Evolutionary conservation across 1,140 invertebrate genomes (phyloP), one percentile per base, ranked within the genome.

Genomic region (Drosophila pachea): DNA sequence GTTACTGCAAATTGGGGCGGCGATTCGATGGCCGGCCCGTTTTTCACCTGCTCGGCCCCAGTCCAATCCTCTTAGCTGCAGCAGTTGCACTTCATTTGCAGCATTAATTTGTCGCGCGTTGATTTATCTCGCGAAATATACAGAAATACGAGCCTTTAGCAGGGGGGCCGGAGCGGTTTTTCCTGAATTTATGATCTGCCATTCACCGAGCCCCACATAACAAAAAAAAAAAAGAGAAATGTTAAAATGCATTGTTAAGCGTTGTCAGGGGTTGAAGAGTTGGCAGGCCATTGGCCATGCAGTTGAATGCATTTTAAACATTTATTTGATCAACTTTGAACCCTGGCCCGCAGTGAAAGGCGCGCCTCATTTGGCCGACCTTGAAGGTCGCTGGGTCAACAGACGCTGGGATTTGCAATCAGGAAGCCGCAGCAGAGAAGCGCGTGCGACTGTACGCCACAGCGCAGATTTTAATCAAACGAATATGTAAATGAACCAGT

Each of bases 1-100:
- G 81, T 86, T 86, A 86, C 81, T 86, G 81, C 81, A 86, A 77
- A 86, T 86, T 86, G 81, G 76, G 66, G 70, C 66, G 76, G 64
- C 53, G 22, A 12, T 49, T 66, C 60, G 45, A 68, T 64, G 32
- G 48, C 11, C 36, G 52, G 36, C 62, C 45, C 7, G 52, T 61
- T 61, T 72, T 53, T 50, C 64, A 72, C 68, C 62, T 59, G 54
- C 48, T 9, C 22, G 35, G 11, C 3, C 12, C n/a, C 11, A 42
- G 3, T 32, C 53, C 54, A 43, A 45, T 35, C 56, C 14, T 31
- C n/a, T 68, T 55, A 73, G 54, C 62, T 67, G 76, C 67, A 69
- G 67, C 81, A 86, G 81, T 86, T 86, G 81, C 82, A 86, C 81
- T 86, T 86, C 81, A 86, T 86, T 86, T 86, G 76, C 71, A 81